Percentiles rank a stretch among this genome's conserved stretches.
phyloP scores from a whole-genome alignment of 1,140 invertebrate species.

The Eufriesea mexicana region DNA sequence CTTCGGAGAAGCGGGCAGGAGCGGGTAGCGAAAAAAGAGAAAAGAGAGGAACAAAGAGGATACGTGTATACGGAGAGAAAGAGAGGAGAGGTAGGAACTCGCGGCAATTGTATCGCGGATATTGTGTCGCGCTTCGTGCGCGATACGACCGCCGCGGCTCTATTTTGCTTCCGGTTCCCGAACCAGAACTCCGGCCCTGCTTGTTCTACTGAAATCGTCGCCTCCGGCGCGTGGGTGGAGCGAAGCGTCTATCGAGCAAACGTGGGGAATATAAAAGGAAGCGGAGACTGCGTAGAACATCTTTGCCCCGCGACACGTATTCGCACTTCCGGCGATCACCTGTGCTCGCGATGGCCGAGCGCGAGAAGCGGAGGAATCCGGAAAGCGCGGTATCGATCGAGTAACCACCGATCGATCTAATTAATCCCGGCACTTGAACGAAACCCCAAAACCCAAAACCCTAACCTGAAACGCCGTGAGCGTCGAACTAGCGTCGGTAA shows the following conservation, averaged over 20 bases:
- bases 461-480: too few species aligned
- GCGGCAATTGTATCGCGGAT: constrained; percentile 14
- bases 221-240: not conserved
- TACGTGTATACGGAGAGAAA: not conserved
- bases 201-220: constrained; percentile 7
- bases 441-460: too few species aligned
- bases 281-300: not conserved
- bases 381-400: too few species aligned
- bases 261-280: not conserved
- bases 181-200: not conserved
- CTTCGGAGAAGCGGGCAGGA: not conserved
- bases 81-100: not conserved
- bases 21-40: not conserved
- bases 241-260: not conserved
- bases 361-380: too few species aligned
- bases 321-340: too few species aligned
- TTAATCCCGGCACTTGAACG: not conserved
- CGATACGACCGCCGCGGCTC: not conserved
- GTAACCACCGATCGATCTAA: not conserved
- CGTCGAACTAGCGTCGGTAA: not conserved
- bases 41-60: too few species aligned
- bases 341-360: too few species aligned
- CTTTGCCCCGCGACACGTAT: too few species aligned
- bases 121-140: constrained; percentile 11
- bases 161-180: constrained; percentile 17